Evolutionary conservation across 2,888 invertebrate genomes (phyloP).

Genomic region (Lasius platythorax): DNA sequence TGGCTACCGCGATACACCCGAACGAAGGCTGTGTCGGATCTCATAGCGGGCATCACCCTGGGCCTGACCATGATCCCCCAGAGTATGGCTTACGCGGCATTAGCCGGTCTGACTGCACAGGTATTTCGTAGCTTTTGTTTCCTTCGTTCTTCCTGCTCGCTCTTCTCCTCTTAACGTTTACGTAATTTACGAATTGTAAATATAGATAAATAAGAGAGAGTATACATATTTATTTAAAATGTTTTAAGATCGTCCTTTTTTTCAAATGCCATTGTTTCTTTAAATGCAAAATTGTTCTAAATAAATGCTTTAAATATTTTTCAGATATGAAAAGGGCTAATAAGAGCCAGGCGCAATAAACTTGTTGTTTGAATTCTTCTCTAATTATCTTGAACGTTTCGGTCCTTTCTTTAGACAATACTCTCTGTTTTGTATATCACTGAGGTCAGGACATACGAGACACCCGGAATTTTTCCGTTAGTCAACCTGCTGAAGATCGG

Average conservation of each 20-base stretch:
- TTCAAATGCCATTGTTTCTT: not conserved
- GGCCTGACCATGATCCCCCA: conserved; percentile 97
- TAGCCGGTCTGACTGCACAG: conserved; percentile 94
- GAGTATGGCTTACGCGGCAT: conserved; percentile 95
- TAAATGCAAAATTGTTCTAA: not conserved
- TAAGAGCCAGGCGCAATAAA: no score
- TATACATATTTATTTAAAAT: not conserved
- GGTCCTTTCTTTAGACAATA: no score
- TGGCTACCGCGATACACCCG: conserved; percentile 92
- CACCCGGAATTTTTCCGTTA: no score
- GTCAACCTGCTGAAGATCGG: no score
- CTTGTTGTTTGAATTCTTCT: no score
- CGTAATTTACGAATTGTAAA: not conserved
- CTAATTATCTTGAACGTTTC: no score
- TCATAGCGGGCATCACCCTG: conserved; percentile 95
- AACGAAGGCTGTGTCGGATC: conserved; percentile 91
- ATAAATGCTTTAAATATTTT: not conserved
- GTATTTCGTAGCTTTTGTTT: conserved; percentile 79
- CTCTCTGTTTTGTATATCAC: no score
- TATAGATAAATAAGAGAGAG: not conserved
- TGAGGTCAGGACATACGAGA: no score
- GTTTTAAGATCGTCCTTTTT: not conserved
- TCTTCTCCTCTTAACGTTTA: not conserved
- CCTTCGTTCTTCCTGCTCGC: not conserved
- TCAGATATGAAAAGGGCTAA: no score